Evolutionary conservation across 37 sponge, comb jelly and placozoan species (phyloP).

Genomic region (Chondrilla cf. caribensis): DNA sequence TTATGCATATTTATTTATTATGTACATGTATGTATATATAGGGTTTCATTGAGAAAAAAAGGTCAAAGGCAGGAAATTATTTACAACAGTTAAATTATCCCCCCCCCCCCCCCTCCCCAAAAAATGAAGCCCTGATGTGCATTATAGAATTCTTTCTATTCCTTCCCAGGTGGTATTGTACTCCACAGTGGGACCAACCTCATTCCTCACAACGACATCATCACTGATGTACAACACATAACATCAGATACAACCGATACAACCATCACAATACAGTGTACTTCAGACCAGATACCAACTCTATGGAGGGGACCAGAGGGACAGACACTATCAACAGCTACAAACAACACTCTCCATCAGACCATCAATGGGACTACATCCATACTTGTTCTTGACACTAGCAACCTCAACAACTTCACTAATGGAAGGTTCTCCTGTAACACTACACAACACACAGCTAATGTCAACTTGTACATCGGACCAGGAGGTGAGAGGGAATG

Average conservation of each 20-base stretch:
- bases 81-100: too few species aligned
- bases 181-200: background rate
- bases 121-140: too few species aligned
- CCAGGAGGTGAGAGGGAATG: too few species aligned
- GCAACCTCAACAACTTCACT: background rate
- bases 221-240: background rate
- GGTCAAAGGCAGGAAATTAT: too few species aligned
- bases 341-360: conserved; percentile 3
- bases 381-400: conserved; percentile 2
- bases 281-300: background rate
- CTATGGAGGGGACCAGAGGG: background rate
- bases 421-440: conserved; percentile 12
- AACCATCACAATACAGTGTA: background rate
- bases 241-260: background rate
- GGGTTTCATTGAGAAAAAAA: too few species aligned
- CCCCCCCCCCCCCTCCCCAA: too few species aligned
- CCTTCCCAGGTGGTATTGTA: conserved; percentile 26
- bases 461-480: too few species aligned
- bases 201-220: conserved; percentile 13
- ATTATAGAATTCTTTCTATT: too few species aligned
- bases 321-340: background rate
- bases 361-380: conserved; percentile 3
- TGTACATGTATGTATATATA: too few species aligned
- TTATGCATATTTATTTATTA: too few species aligned
- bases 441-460: too few species aligned